Conservation (phyloP, 2,113 vertebrate genomes). For the Choloepus hoffmanni region DNA sequence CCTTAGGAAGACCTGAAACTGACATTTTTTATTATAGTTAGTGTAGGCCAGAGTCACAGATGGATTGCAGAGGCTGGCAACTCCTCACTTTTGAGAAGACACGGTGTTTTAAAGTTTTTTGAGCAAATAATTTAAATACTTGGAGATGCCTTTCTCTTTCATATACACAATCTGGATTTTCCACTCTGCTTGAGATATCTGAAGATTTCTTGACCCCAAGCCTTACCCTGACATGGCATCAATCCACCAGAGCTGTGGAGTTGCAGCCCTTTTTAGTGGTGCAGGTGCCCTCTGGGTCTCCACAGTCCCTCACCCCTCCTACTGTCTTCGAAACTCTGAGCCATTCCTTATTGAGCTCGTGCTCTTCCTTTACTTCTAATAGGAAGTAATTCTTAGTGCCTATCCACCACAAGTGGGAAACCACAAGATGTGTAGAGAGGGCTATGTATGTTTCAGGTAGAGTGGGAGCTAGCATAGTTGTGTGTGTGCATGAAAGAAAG, state of each 20-base stretch:
- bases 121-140: constrained; percentile 38
- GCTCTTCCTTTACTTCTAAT: not conserved
- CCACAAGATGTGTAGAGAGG: not conserved
- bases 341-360: not conserved
- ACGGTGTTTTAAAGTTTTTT: not conserved
- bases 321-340: not conserved
- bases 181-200: not conserved
- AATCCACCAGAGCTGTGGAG: not conserved
- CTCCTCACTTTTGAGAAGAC: not conserved
- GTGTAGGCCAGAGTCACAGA: not conserved
- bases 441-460: not conserved
- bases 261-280: not conserved
- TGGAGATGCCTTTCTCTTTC: not conserved
- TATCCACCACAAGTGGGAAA: not conserved
- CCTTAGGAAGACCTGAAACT: not conserved
- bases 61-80: not conserved
- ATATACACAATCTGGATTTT: not conserved
- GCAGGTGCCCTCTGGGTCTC: not conserved
- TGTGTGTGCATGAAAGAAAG: not conserved
- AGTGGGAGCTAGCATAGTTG: not conserved
- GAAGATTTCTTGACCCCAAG: not conserved
- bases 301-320: not conserved
- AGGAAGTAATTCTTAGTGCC: not conserved
- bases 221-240: not conserved
- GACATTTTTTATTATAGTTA: not conserved